phyloP scores from a whole-genome alignment of 1,140 invertebrate genomes.

The Ptiloglossa arizonensis region DNA sequence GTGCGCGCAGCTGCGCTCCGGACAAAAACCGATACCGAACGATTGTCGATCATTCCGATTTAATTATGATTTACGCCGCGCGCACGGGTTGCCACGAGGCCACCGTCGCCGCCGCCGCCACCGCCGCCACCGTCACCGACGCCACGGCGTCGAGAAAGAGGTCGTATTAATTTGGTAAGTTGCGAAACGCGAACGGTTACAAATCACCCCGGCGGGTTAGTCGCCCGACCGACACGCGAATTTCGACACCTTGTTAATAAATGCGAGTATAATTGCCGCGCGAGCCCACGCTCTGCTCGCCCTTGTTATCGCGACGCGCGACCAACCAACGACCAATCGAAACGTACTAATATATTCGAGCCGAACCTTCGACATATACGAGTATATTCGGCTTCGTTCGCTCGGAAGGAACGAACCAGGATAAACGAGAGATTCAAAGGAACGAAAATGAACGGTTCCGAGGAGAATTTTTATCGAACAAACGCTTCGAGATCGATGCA shows the following conservation, averaged over 20 bases:
- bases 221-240: not conserved
- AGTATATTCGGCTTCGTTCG: no score
- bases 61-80: constrained; percentile 47
- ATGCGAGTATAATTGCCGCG: constrained; percentile 24
- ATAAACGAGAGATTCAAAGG: no score
- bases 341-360: not conserved
- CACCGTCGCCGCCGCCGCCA: no score
- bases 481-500: no score
- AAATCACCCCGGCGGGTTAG: constrained; percentile 8
- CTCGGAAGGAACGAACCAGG: no score
- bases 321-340: not conserved
- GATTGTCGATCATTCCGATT: constrained; percentile 43
- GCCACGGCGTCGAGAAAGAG: not conserved
- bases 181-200: constrained; percentile 22
- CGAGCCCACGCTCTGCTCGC: no score
- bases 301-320: not conserved
- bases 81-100: no score
- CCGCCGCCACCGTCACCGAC: no score
- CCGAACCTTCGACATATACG: no score
- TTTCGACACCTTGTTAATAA: constrained; percentile 49
- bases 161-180: not conserved
- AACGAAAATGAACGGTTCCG: no score
- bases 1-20: constrained; percentile 17
- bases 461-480: no score
- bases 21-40: constrained; percentile 45